Evolutionary conservation across 2,888 invertebrate genomes (phyloP).

Genomic region (Drepanosiphum platanoidis): DNA sequence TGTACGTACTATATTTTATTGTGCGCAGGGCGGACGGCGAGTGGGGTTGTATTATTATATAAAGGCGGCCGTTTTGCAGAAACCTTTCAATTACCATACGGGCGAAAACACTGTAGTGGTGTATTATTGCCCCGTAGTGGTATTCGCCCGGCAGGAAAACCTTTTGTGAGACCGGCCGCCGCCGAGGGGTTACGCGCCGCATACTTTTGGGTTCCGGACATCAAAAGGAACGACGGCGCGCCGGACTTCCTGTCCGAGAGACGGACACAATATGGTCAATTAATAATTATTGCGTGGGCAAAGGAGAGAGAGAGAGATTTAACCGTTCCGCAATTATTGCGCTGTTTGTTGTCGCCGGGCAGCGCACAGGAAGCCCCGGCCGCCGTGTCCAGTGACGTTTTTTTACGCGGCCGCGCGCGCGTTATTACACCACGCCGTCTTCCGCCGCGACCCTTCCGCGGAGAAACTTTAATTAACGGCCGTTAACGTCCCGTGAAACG

Average conservation of each 20-base stretch:
- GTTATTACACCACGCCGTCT: background rate
- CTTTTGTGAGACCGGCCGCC: constrained; percentile 40
- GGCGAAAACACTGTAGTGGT: constrained; percentile 10
- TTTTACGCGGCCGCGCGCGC: constrained; percentile 10
- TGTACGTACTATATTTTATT: background rate
- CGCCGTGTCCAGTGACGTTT: background rate
- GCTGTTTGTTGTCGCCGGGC: constrained; percentile 11
- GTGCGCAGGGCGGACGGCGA: background rate
- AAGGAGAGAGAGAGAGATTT: constrained; percentile 38
- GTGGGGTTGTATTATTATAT: no score
- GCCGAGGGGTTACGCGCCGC: constrained; percentile 17
- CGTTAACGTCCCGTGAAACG: constrained; percentile 60
- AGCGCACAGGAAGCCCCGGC: constrained; percentile 39
- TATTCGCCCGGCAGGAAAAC: constrained; percentile 37
- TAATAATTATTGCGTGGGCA: constrained; percentile 55
- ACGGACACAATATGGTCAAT: constrained; percentile 57
- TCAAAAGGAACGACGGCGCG: constrained; percentile 45
- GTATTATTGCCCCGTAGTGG: background rate
- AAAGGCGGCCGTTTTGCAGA: constrained; percentile 39
- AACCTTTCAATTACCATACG: constrained; percentile 48
- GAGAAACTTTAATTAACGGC: constrained; percentile 49
- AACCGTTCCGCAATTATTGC: constrained; percentile 41
- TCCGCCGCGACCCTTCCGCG: background rate
- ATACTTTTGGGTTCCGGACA: constrained; percentile 51
- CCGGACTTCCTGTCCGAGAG: constrained; percentile 61